Conservation (phyloP, 2,113 vertebrate genomes). For the Cariama cristata region DNA sequence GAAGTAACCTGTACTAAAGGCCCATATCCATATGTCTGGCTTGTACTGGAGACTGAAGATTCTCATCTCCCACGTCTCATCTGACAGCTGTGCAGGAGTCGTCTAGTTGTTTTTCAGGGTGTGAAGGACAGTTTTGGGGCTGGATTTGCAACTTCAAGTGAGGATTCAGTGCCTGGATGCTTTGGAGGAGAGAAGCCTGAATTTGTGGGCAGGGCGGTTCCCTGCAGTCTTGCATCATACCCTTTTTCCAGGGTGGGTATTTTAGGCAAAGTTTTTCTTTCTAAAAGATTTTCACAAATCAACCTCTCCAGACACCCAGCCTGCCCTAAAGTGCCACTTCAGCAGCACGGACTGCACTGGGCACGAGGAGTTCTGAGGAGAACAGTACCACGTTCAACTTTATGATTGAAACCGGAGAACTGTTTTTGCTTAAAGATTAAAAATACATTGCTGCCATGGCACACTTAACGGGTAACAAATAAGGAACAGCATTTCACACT, state of each 20-base stretch:
- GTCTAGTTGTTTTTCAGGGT: neutral
- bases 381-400: rapidly evolving
- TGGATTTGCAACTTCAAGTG: neutral
- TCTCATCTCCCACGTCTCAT: neutral
- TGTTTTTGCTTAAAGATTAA: neutral
- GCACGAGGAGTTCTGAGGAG: rapidly evolving
- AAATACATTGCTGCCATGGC: neutral
- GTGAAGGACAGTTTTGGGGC: neutral
- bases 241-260: neutral
- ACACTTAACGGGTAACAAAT: rapidly evolving
- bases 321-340: neutral
- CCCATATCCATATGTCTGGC: rapidly evolving
- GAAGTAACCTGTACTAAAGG: neutral
- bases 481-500: neutral
- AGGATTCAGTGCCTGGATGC: neutral
- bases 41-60: neutral
- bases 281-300: neutral
- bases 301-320: neutral
- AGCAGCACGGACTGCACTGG: rapidly evolving
- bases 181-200: neutral
- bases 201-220: neutral
- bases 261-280: neutral
- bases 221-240: neutral
- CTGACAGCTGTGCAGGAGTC: neutral
- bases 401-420: neutral